Base-by-base conservation (phyloP, 1,140 invertebrate species). In the Potamilus streckersoni region DNA sequence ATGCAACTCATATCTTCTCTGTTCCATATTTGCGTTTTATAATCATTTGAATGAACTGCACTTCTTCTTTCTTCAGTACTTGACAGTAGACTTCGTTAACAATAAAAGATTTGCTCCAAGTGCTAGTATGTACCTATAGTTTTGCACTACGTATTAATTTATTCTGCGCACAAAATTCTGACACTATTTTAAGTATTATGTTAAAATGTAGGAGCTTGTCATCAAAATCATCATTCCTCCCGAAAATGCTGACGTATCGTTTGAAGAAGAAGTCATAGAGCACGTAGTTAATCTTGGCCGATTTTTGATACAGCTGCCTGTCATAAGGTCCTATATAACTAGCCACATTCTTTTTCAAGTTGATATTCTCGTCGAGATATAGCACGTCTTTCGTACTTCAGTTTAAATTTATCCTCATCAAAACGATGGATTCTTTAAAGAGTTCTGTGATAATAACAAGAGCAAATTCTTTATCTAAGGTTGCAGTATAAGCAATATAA, bases 371-470 rank as follows among this genome's bases (percentile, higher is more conserved):
- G n/a, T 74, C 70, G 13, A 79, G n/a, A 56, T 81, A 82, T 2
- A 90, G 73, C 12, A 92, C 81, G 69, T 91, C 86, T 58, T 88
- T 85, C 13, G 89, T 76, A n/a, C 89, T 80, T 91, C 92, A 92
- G 71, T 88, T 89, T 56, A 92, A 86, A 2, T 89, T 65, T 69
- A 91, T 79, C 20, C 83, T 83, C 69, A 92, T 80, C 15, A 92
- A 81, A 49, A 92, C 84, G 31, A 92, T 78, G 12, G 91, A 92
- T 78, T 91, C 91, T 70, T 92, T 90, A 81, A 92, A 89, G 66
- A 89, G 85, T 78, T 92, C 91, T 3, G 90, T 83, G 14, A 92
- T 88, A 88, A 92, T 87, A 17, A 92, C 88, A 12, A 92, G 82
- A 76, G 90, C 85, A 80, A 92, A 92, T n/a, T 79, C 59, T 31